Evolutionary conservation across 2,888 invertebrate genomes (phyloP), one percentile per base, ranked within the genome.

Genomic region (Drosophila infuscata): DNA sequence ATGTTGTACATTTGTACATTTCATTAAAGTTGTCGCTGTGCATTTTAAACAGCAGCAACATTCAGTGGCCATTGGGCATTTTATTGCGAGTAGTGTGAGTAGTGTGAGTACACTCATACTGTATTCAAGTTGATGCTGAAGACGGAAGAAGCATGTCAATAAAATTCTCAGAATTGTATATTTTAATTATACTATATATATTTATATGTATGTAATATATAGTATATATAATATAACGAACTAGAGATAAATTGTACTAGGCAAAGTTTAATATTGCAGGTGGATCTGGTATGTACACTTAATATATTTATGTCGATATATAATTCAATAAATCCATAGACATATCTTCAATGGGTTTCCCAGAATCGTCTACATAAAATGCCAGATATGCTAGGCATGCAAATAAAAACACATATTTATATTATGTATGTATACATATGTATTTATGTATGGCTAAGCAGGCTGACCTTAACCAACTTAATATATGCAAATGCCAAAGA

Each of bases 141-240:
- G 25, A 49, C 64, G 64, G 32, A 49, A 65, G 63, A 38, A 38
- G 63, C 64, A 29, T 48, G 62, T 9, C 46, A 48, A 38, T 49
- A 36, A 62, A 25, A 33, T 35, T 9, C 3, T 49, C 32, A 29
- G 60, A 25, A 58, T 36, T 49, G 17, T 4, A 29, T 9, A 8
- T 29, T 30, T 15, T 3, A 2, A 38, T 38, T 17, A 3, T 8
- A 38, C 8, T 8, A 8, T 17, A 36, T 36, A 17, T 35, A 36
- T 7, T 5, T 7, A 36, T 17, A 8, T 8, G 17, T 36, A 17
- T 38, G 20, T 25, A n/a, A 17, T 38, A 38, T 38, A 7, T n/a
- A n/a, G n/a, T n/a, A n/a, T n/a, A n/a, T n/a, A n/a, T n/a, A n/a
- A n/a, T n/a, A 11, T 20, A 11, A 20, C 43, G 20, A 20, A 20